Conservation (phyloP, 2,888 invertebrate species). For the Pheosia tremula region DNA sequence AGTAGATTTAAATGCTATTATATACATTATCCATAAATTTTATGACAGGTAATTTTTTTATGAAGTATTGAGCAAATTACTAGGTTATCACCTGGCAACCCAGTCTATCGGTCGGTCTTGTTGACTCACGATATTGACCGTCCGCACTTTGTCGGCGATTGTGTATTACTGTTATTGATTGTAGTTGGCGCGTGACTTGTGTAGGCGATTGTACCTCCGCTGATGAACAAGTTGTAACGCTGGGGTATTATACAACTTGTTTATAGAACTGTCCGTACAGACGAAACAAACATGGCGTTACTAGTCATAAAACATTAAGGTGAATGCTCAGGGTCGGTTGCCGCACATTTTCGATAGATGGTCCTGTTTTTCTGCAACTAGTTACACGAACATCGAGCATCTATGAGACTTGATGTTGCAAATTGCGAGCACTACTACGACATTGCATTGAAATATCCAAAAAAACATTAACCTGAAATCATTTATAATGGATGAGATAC, state of each 20-base stretch:
- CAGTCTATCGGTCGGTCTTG: slow-evolving; percentile 54
- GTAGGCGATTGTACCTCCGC: slow-evolving; percentile 70
- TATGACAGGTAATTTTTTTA: background rate
- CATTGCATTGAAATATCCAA: too few species aligned
- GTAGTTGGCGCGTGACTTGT: slow-evolving; percentile 80
- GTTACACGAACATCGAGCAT: too few species aligned
- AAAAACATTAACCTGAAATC: too few species aligned
- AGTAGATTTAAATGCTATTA: too few species aligned
- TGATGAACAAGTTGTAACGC: slow-evolving; percentile 58
- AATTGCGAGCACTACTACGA: too few species aligned
- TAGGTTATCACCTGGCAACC: slow-evolving; percentile 53
- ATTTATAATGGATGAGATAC: too few species aligned
- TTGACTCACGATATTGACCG: slow-evolving; percentile 82
- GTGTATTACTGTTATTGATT: slow-evolving; percentile 83
- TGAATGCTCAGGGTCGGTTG: too few species aligned
- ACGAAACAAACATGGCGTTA: slow-evolving; percentile 28
- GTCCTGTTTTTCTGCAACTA: too few species aligned
- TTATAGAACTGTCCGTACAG: slow-evolving; percentile 29
- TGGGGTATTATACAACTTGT: slow-evolving; percentile 40
- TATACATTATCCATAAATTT: too few species aligned
- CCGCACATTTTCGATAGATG: too few species aligned
- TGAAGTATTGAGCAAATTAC: slow-evolving; percentile 23
- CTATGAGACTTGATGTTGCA: too few species aligned
- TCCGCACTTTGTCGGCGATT: slow-evolving; percentile 75
- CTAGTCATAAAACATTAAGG: slow-evolving; percentile 17